Evolutionary conservation across 2,888 invertebrate species (phyloP).

Genomic region (Perizoma flavofasciatum): DNA sequence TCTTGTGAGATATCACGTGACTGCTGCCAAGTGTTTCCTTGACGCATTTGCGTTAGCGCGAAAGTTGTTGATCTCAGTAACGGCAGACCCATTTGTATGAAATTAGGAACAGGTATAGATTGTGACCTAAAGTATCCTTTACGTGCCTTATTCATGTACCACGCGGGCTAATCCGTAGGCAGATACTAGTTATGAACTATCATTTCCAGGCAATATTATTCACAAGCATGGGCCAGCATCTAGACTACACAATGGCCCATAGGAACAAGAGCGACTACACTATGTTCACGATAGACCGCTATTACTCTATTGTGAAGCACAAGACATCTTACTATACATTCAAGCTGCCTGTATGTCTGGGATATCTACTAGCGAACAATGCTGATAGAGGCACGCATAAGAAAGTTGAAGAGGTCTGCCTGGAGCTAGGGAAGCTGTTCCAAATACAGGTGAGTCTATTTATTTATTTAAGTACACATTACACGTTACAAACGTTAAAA

Average conservation of each 20-base stretch:
- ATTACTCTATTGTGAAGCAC: conserved; percentile 92
- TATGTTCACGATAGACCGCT: conserved; percentile 91
- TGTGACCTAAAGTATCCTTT: too few species aligned
- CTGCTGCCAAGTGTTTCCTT: too few species aligned
- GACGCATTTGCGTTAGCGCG: too few species aligned
- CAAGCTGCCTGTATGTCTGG: conserved; percentile 92
- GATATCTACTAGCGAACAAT: conserved; percentile 91
- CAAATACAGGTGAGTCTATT: conserved; percentile 92
- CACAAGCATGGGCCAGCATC: conserved; percentile 90
- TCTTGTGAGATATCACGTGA: too few species aligned
- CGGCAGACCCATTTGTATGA: too few species aligned
- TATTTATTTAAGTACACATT: background rate
- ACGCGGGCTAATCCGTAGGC: too few species aligned
- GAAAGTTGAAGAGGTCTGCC: conserved; percentile 89
- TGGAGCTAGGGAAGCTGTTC: conserved; percentile 95
- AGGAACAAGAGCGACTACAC: conserved; percentile 57
- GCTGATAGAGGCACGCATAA: conserved; percentile 87
- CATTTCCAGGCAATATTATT: conserved; percentile 72
- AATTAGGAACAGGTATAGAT: too few species aligned
- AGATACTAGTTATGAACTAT: background rate
- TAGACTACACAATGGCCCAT: conserved; percentile 88
- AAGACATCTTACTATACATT: conserved; percentile 96
- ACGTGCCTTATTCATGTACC: too few species aligned
- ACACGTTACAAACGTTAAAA: too few species aligned
- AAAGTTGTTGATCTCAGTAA: too few species aligned